phyloP scores from a whole-genome alignment of 2,888 invertebrate genomes.

The Crocallis elinguaria region DNA sequence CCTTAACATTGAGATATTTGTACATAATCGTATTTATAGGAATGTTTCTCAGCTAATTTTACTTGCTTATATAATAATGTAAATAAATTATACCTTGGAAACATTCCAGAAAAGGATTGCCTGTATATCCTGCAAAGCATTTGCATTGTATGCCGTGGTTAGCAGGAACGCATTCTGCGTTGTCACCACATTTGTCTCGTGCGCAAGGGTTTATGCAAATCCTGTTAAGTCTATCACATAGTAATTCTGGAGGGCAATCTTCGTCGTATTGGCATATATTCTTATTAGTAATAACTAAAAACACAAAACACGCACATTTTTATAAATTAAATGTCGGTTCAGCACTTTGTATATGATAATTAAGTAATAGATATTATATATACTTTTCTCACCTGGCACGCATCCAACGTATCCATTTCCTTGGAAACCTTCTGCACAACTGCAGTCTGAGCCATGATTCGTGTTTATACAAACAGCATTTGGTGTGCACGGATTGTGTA shows the following conservation, averaged over 20 bases:
- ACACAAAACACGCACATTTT: background rate
- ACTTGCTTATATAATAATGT: background rate
- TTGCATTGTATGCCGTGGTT: conserved; percentile 91
- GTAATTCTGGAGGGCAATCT: conserved; percentile 94
- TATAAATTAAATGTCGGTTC: background rate
- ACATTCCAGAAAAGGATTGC: conserved; percentile 92
- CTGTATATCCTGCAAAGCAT: conserved; percentile 89
- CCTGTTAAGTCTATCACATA: conserved; percentile 93
- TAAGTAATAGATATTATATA: background rate
- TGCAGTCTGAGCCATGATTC: conserved; percentile 94
- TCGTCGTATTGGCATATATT: conserved; percentile 94
- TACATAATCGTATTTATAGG: too few relatives aligned
- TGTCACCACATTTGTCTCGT: conserved; percentile 92
- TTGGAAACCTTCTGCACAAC: conserved; percentile 93
- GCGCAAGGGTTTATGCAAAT: conserved; percentile 93
- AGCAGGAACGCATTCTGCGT: conserved; percentile 90
- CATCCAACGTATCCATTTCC: conserved; percentile 94
- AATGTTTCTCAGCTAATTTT: background rate
- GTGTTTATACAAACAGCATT: conserved; percentile 95
- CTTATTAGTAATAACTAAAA: conserved; percentile 17
- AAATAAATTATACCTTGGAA: conserved; percentile 75
- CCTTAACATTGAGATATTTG: too few relatives aligned
- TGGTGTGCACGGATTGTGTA: conserved; percentile 92
- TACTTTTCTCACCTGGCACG: conserved; percentile 87
- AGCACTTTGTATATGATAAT: background rate